Evolutionary conservation across 2,797 vertebrate genomes (phyloP).

Genomic region (Peromyscus aztecus): DNA sequence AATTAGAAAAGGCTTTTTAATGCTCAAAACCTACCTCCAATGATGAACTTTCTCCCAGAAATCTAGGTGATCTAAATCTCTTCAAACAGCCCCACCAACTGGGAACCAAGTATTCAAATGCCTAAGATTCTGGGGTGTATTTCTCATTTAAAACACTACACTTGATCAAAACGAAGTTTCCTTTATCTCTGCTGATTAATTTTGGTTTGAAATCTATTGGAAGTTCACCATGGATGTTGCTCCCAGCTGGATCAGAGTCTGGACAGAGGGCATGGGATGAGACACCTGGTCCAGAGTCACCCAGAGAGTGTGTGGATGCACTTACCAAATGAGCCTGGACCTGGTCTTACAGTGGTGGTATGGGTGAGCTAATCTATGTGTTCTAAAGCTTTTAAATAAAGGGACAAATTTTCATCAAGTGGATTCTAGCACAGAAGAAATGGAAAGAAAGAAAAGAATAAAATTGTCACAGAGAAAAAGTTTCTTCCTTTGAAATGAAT

Average conservation of each 20-base stretch:
- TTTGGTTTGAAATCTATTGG: not conserved
- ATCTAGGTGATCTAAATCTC: not conserved
- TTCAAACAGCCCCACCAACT: not conserved
- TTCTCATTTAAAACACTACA: not conserved
- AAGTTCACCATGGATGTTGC: not conserved
- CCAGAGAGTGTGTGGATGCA: not conserved
- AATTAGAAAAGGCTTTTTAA: not conserved
- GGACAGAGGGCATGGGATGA: not conserved
- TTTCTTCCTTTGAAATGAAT: conserved; percentile 47
- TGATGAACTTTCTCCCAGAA: not conserved
- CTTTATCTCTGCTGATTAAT: not conserved
- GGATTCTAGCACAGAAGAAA: not conserved
- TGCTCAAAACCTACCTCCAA: not conserved
- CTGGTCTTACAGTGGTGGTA: no score
- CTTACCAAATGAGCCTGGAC: not conserved
- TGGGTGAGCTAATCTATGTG: not conserved
- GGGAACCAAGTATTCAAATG: not conserved
- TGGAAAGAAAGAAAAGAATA: not conserved
- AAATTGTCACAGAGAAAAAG: conserved; percentile 24
- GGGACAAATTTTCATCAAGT: not conserved
- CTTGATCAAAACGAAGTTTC: not conserved
- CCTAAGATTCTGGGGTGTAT: not conserved
- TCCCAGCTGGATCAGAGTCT: no score
- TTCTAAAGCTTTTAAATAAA: conserved; percentile 41
- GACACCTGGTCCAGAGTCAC: not conserved